Evolutionary conservation across 1,140 invertebrate species (phyloP), one percentile per base, ranked within the genome.

Genomic region (Aphidius ervi): DNA sequence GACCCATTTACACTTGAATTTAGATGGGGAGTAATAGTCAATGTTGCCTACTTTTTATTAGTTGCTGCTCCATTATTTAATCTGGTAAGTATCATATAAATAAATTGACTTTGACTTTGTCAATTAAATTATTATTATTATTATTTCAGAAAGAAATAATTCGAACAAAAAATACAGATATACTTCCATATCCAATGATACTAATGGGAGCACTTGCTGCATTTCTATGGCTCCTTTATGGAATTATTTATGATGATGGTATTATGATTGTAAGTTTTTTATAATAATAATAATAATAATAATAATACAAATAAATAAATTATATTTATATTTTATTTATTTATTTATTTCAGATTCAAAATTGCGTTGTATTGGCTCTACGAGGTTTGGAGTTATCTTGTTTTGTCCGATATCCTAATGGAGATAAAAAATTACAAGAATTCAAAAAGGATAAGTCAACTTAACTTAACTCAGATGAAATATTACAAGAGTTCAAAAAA

Each of bases 181-280:
- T 85, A 48, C 83, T 94, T 77, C 92, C 92, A 23, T 92, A 94
- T 72, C 88, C 91, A 6, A 81, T 94, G 20, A 93, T 93, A 65
- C 78, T 92, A 23, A 87, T 87, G 67, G 91, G 88, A 63, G 85
- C 88, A 41, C 63, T 93, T 8, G 90, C 93, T 8, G 83, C 86
- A 40, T 84, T 84, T 47, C 82, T 87, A 64, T 94, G 92, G 92
- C 76, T 91, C 48, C 67, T 93, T 0, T 94, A 94, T 74, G 92
- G 90, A 8, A 80, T 91, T 57, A 87, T 92, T 50, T 84, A 93
- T 59, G 79, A 85, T 53, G 91, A 94, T 73, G 69, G 77, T 59
- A 92, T 93, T 73, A 82, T 94, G 65, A 82, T 92, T 66, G 89
- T 93, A 81, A 85, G 87, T 85, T 80, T 16, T 16, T 16, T 16